These are phyloP conservation scores for Argya squamiceps DNA, from an alignment of 2,797 vertebrate species.

Conservation along the genomic window DNA sequence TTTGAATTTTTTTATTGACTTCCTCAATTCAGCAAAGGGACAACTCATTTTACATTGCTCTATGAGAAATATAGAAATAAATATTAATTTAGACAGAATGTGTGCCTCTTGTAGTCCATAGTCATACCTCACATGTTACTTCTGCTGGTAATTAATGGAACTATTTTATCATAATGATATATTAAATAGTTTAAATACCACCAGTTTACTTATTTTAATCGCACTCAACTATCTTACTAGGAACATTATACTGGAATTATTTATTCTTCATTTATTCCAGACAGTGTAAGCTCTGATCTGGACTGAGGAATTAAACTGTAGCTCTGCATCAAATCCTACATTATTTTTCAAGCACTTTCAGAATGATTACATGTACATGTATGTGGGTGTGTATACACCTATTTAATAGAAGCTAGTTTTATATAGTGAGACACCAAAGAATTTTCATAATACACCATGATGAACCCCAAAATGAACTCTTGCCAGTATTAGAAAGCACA, in stretches of 20 bases:
- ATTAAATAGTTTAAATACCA: not conserved
- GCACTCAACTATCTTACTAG: not conserved
- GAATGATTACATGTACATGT: too few relatives aligned
- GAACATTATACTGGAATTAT: not conserved
- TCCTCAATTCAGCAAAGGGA: not conserved
- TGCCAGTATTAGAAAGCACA: not conserved
- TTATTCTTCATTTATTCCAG: not conserved
- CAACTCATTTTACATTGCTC: not conserved
- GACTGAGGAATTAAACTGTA: not conserved
- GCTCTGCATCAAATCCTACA: not conserved
- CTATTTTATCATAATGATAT: not conserved
- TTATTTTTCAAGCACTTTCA: not conserved
- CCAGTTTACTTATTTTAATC: not conserved
- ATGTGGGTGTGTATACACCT: rapidly evolving
- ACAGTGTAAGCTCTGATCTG: not conserved
- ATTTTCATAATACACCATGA: not conserved
- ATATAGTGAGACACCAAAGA: not conserved
- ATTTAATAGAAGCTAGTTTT: not conserved
- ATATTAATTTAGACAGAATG: not conserved
- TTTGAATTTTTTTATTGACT: not conserved
- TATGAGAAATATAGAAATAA: not conserved
- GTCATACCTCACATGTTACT: not conserved
- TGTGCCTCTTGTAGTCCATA: not conserved
- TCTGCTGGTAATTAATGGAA: not conserved
- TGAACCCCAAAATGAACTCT: not conserved